Percentiles rank a stretch among this genome's conserved stretches.
Conservation (phyloP, 2,888 invertebrate species). For the Orthonevra nobilis region DNA sequence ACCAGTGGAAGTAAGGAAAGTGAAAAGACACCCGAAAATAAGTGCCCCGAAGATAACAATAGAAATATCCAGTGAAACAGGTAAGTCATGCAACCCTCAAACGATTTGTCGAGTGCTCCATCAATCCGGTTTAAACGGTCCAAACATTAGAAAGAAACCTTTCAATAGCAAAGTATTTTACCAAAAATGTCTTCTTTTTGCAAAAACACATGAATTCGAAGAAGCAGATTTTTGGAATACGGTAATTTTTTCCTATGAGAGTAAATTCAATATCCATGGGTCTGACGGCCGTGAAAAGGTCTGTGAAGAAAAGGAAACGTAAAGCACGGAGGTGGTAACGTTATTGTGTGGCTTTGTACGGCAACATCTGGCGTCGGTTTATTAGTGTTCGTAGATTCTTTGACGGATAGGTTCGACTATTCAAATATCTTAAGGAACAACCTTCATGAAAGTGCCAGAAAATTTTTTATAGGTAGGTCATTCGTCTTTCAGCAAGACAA, state of each 20-base stretch:
- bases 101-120: too few species aligned
- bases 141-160: not conserved
- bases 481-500: too few species aligned
- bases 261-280: too few species aligned
- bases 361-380: not conserved
- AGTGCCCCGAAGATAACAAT: constrained; percentile 2
- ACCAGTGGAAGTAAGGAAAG: not conserved
- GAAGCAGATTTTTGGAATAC: constrained; percentile 7
- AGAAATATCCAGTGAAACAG: not conserved
- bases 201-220: not conserved
- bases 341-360: not conserved
- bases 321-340: not conserved
- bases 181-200: not conserved
- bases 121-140: not conserved
- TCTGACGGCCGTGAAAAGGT: not conserved
- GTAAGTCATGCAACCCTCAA: constrained; percentile 1
- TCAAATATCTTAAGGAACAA: constrained; percentile 3
- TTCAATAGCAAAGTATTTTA: not conserved
- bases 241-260: not conserved
- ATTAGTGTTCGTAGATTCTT: not conserved
- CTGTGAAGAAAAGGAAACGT: not conserved
- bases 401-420: constrained; percentile 5
- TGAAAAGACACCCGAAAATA: constrained; percentile 3
- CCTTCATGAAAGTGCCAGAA: not conserved
- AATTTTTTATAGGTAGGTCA: not conserved